Conservation (phyloP, 2,797 vertebrate genomes). For the Emydoidea blandingii region DNA sequence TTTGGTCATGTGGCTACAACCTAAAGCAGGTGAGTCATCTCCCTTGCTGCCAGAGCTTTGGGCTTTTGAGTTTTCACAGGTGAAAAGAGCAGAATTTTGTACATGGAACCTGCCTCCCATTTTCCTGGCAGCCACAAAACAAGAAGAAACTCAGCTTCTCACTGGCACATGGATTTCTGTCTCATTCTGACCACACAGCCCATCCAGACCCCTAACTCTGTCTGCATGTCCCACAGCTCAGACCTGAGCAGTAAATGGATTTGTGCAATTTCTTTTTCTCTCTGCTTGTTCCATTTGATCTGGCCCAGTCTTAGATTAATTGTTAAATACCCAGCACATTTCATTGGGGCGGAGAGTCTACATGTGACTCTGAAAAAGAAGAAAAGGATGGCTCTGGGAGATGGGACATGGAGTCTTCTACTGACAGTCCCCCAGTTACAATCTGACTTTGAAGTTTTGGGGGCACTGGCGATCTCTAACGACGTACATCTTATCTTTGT, state of each 20-base stretch:
- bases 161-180: fast-evolving
- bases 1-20: not conserved
- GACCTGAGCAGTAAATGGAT: not conserved
- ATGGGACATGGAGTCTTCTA: fast-evolving
- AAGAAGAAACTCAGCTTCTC: not conserved
- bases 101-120: not conserved
- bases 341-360: not conserved
- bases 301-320: not conserved
- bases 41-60: not conserved
- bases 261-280: not conserved
- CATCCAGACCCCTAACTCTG: not conserved
- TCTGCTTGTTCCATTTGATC: not conserved
- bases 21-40: fast-evolving
- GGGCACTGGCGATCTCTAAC: not conserved
- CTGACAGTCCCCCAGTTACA: not conserved
- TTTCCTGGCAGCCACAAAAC: not conserved
- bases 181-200: not conserved
- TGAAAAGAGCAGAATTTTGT: not conserved
- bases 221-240: not conserved
- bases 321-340: not conserved
- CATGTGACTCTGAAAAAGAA: fast-evolving
- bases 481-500: not conserved
- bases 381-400: not conserved
- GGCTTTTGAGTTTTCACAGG: not conserved
- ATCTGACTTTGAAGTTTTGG: not conserved